Evolutionary conservation across 2,888 invertebrate species (phyloP).

Genomic region (Monoplex corrugatus): DNA sequence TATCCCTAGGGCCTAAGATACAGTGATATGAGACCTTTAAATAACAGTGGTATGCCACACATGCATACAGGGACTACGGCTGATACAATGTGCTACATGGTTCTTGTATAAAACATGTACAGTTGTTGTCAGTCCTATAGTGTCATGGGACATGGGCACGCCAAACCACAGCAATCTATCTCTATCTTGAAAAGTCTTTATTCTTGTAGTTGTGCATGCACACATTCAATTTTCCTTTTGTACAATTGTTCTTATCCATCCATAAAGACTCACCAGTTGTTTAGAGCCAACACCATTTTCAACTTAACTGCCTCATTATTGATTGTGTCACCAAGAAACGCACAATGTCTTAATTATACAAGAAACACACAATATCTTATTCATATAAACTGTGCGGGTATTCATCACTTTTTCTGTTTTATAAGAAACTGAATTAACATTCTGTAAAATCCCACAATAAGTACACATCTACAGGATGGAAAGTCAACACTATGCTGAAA

Average conservation of each 20-base stretch:
- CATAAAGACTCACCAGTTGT: no score
- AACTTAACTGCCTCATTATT: no score
- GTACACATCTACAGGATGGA: no score
- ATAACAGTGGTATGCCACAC: neutral
- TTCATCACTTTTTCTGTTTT: no score
- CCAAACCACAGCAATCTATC: neutral
- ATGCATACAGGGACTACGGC: slow-evolving; percentile 24
- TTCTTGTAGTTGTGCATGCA: neutral
- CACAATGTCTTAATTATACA: no score
- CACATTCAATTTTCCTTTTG: neutral
- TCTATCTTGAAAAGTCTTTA: neutral
- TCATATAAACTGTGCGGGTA: no score
- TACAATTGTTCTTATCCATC: neutral
- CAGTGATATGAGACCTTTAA: slow-evolving; percentile 11
- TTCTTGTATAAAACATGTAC: neutral
- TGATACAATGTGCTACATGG: neutral
- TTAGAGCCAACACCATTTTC: no score
- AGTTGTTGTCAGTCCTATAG: neutral
- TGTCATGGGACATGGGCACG: neutral
- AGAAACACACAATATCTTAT: no score
- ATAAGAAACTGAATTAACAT: no score
- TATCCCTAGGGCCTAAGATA: neutral
- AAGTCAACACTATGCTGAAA: no score
- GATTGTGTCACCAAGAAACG: no score
- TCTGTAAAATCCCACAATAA: no score